Conservation (phyloP, 2,888 invertebrate genomes). For the Euspilapteryx auroguttella region DNA sequence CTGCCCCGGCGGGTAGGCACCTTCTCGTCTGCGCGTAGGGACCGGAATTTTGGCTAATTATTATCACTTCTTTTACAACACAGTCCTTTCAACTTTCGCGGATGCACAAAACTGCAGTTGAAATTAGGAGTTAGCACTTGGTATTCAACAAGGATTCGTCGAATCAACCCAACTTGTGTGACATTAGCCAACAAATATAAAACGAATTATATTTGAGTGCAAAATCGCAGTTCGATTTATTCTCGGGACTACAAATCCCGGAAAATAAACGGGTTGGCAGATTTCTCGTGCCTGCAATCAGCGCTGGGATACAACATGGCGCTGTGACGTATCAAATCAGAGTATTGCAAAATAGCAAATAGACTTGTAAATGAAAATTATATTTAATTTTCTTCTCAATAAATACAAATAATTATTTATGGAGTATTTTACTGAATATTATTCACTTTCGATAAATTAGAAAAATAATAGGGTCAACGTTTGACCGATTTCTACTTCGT, state of each 20-base stretch:
- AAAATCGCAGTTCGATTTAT: constrained; percentile 57
- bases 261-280: constrained; percentile 60
- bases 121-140: constrained; percentile 52
- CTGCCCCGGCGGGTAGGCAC: constrained; percentile 74
- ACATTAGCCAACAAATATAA: constrained; percentile 58
- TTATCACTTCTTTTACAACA: constrained; percentile 60
- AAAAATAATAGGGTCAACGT: constrained; percentile 49
- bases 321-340: constrained; percentile 56
- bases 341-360: constrained; percentile 38
- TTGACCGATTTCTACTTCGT: constrained; percentile 53
- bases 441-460: no score
- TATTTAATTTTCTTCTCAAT: no score
- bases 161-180: constrained; percentile 45
- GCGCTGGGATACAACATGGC: constrained; percentile 64
- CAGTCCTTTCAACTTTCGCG: constrained; percentile 63
- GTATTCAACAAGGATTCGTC: constrained; percentile 54
- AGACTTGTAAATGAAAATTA: no score
- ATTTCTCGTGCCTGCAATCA: constrained; percentile 62
- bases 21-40: constrained; percentile 80
- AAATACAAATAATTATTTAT: constrained; percentile 31
- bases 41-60: constrained; percentile 80
- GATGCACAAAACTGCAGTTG: constrained; percentile 61
- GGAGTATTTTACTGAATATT: constrained; percentile 19
- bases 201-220: constrained; percentile 56
- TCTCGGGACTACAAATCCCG: constrained; percentile 55